Base-by-base conservation (phyloP, 2,797 vertebrate species). In the Amphiprion clarkii region DNA sequence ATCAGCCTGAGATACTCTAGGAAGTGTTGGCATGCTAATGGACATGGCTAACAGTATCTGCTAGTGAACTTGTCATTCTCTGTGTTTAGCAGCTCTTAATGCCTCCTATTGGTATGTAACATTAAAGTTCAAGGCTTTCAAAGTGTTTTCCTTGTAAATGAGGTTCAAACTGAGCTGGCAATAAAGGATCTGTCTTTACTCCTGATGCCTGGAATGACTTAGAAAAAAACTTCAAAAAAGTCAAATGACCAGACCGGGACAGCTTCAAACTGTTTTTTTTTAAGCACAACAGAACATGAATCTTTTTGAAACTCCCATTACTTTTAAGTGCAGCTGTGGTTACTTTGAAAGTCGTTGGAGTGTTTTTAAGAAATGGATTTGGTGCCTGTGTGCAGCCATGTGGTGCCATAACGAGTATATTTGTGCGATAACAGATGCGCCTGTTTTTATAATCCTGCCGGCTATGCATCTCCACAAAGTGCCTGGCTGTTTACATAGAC, bases 401-500 rank as follows among this genome's bases (percentile, higher is more conserved):
- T 77, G 66, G 61, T 82, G 79, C 67, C 83, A 76, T 79, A 71
- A 83, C 54, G 73, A 79, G 77, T 63, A 72, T 85, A 79, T 89
- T 76, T 86, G 82, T 76, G 67, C 23, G 40, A 73, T 76, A 78
- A 88, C 67, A 57, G 76, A 86, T 89, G 86, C 69, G 1, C 76
- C 74, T 75, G 70, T n/a, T 81, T 82, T 84, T 77, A 87, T 82
- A 78, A 67, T 71, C 67, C 61, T 54, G 66, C 71, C 78, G 79
- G 74, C 73, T 65, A 79, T 83, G 81, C 87, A 82, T 79, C 71
- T 81, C 78, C 79, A 79, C 81, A 84, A 90, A 88, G 76, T 67
- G 82, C 76, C 74, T 40, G 52, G 67, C 74, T 77, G 52, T 74
- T 84, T 82, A 84, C 85, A 89, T 73, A 83, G 82, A 88, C 89